Conservation (phyloP, 2,113 vertebrate genomes). For the Hydrolagus affinis region DNA sequence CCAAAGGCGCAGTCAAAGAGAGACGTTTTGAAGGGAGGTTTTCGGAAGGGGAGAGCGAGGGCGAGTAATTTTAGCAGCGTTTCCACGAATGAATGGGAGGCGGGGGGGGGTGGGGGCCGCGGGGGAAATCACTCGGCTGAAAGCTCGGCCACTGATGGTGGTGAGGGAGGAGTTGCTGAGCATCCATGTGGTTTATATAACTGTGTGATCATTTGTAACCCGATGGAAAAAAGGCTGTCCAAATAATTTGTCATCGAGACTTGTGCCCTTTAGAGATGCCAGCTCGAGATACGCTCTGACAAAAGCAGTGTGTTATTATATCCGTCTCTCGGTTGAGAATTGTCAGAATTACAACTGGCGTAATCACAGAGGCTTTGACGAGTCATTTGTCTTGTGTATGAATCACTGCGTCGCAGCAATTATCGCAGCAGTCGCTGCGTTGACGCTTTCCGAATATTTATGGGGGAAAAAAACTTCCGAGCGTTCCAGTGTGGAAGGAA, state of each 20-base stretch:
- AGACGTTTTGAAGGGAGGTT: too few species aligned
- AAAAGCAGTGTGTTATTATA: not conserved
- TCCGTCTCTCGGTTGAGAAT: not conserved
- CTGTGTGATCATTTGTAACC: not conserved
- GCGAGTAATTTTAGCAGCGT: too few species aligned
- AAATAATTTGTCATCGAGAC: not conserved
- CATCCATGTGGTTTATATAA: too few species aligned
- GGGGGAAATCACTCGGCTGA: too few species aligned
- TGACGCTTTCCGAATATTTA: too few species aligned
- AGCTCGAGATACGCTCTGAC: not conserved
- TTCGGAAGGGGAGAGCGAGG: not conserved
- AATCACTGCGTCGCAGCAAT: not conserved
- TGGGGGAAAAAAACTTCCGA: too few species aligned
- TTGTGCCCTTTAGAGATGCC: not conserved
- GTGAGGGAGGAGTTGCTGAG: too few species aligned
- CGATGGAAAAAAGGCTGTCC: not conserved
- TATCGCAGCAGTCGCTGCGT: not conserved
- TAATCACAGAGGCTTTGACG: not conserved
- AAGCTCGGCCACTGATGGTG: too few species aligned
- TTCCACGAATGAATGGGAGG: not conserved
- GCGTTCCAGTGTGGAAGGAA: too few species aligned
- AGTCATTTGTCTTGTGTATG: not conserved
- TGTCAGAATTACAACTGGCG: not conserved
- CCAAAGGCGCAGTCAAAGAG: too few species aligned
- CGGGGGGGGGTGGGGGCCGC: not conserved